Conservation (phyloP, 2,888 invertebrate species). For the Tromatobia lineatoria region DNA sequence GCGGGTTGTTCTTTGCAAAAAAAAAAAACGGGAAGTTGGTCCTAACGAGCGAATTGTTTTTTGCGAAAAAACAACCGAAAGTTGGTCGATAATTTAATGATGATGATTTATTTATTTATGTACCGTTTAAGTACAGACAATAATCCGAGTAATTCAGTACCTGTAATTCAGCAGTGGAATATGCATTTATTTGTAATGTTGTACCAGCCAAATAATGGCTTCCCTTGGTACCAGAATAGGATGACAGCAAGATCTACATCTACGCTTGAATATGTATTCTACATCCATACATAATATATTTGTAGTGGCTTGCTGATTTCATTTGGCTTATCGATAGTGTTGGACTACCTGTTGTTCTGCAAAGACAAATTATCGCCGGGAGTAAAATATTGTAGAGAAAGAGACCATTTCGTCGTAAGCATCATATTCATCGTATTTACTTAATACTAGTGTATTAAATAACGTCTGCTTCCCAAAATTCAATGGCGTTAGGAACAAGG, state of each 20-base stretch:
- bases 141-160: no score
- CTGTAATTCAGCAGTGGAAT: not conserved
- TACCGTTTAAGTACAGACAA: no score
- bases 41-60: no score
- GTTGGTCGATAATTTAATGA: no score
- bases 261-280: conserved; percentile 12
- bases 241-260: not conserved
- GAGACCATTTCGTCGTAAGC: not conserved
- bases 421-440: no score
- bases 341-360: not conserved
- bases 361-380: not conserved
- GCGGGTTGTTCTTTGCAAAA: no score
- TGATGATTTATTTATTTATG: no score
- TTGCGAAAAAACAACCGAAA: no score
- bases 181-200: conserved; percentile 1
- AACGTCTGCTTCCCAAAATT: no score
- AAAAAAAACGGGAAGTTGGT: no score
- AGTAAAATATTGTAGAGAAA: not conserved
- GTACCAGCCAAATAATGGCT: not conserved
- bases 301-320: not conserved
- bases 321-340: not conserved
- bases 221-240: not conserved
- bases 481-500: no score
- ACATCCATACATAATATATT: not conserved
- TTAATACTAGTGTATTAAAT: not conserved